A percentile compares a stretch with the other conserved stretches of the same genome.
Conservation (phyloP, 2,797 vertebrate species). For the Pristis pectinata region DNA sequence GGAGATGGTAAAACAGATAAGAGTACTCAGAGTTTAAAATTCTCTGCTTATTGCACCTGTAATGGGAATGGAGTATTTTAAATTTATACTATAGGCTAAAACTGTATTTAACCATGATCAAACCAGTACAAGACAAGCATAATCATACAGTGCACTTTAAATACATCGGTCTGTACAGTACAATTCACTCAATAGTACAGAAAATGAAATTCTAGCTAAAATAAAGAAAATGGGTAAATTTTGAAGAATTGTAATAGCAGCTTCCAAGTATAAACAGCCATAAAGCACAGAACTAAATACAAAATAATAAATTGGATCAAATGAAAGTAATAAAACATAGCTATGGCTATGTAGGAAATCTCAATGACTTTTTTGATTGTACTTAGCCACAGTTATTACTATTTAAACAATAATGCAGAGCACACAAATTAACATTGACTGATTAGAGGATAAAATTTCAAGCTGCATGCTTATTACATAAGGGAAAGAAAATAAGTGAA, state of each 20-base stretch:
- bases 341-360: slow-evolving; percentile 50
- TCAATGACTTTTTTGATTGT: slow-evolving; percentile 53
- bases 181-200: slow-evolving; percentile 46
- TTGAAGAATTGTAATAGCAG: slow-evolving; percentile 59
- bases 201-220: slow-evolving; percentile 45
- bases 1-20: not conserved
- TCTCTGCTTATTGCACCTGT: not conserved
- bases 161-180: slow-evolving; percentile 47
- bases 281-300: slow-evolving; percentile 53
- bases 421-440: slow-evolving; percentile 57
- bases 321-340: slow-evolving; percentile 49
- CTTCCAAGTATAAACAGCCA: slow-evolving; percentile 59
- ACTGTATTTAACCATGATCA: slow-evolving; percentile 54
- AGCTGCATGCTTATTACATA: slow-evolving; percentile 62
- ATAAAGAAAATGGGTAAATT: slow-evolving; percentile 51
- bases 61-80: slow-evolving; percentile 35
- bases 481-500: slow-evolving; percentile 60
- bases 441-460: slow-evolving; percentile 54
- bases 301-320: slow-evolving; percentile 45
- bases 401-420: slow-evolving; percentile 57
- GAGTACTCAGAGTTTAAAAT: slow-evolving; percentile 19
- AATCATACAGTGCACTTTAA: slow-evolving; percentile 41
- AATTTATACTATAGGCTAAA: slow-evolving; percentile 42
- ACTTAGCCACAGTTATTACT: slow-evolving; percentile 62
- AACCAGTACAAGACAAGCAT: slow-evolving; percentile 51